Evolutionary conservation across 2,888 invertebrate species (phyloP), one percentile per base, ranked within the genome.

Genomic region (Cabera pusaria): DNA sequence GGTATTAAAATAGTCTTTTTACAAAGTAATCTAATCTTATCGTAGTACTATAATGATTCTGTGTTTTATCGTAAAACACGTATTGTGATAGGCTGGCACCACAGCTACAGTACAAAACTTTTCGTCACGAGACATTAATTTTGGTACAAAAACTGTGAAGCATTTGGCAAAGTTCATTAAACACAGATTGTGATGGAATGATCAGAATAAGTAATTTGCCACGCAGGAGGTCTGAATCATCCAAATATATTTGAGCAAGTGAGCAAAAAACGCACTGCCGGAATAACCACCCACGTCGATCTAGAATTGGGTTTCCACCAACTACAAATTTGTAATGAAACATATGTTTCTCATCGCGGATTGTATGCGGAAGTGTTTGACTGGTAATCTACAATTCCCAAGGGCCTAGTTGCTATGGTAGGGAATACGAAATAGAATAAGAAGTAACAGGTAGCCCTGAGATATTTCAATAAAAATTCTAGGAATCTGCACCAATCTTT

Each of bases 161-260:
- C 21, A 44, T 43, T 42, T 22, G 18, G 18, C 31, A 31, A 35
- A 41, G 27, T 31, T 24, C 38, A 49, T 49, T 55, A 46, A 52
- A 41, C 49, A 28, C n/a, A 18, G 37, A 45, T 36, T 40, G 31
- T 37, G 26, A 40, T 10, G 29, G 34, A 27, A 26, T 40, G 44
- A 41, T 52, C 44, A 50, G 51, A 44, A 51, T 47, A 52, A 49
- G 51, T 60, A 47, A 59, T 53, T 45, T 33, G 46, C 78, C 42
- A 77, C 75, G 80, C 84, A 75, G 84, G 84, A 78, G 85, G 81
- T 74, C 76, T 72, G 65, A 72, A 56, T 71, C 71, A 72, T 60
- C 60, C 59, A 56, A 64, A 62, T 72, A 69, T 70, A 74, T 78
- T 76, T 70, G 70, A 58, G 53, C 44, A 59, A 44, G 56, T 55